Evolutionary conservation across 2,888 invertebrate species (phyloP).

Genomic region (Eupithecia exiguata): DNA sequence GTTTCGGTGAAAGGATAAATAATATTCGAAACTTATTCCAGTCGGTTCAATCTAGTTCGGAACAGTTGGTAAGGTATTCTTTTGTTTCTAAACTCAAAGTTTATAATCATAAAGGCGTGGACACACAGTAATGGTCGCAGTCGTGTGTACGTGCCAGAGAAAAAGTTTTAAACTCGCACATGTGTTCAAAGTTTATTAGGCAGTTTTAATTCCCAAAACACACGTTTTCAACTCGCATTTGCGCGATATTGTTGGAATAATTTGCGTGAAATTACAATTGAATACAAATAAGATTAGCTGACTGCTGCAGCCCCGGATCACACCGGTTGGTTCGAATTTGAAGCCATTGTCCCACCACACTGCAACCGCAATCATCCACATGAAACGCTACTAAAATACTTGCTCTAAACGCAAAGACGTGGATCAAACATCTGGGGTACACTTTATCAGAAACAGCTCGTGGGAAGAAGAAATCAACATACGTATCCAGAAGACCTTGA

Average conservation of each 20-base stretch:
- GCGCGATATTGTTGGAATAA: conserved; percentile 24
- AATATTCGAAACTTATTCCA: conserved; percentile 68
- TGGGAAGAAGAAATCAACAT: too few relatives aligned
- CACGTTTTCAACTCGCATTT: conserved; percentile 13
- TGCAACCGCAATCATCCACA: too few relatives aligned
- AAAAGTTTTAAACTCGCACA: conserved; percentile 3
- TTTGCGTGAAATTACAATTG: conserved; percentile 30
- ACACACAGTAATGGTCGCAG: neutral
- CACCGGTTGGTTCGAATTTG: neutral
- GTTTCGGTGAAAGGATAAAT: conserved; percentile 71
- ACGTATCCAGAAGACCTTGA: too few relatives aligned
- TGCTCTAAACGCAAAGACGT: too few relatives aligned
- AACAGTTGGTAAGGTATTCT: conserved; percentile 60
- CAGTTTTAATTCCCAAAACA: conserved; percentile 18
- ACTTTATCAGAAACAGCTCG: too few relatives aligned
- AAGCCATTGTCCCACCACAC: neutral
- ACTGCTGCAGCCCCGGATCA: neutral
- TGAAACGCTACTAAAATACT: too few relatives aligned
- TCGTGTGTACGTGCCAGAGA: neutral
- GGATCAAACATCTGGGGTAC: too few relatives aligned
- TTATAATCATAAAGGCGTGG: neutral
- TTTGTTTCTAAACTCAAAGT: conserved; percentile 26
- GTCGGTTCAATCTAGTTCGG: conserved; percentile 62
- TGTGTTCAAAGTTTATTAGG: conserved; percentile 17
- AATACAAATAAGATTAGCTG: conserved; percentile 37